Evolutionary conservation across 2,797 vertebrate species (phyloP), one percentile per base, ranked within the genome.

Genomic region (Anolis apletophallus): DNA sequence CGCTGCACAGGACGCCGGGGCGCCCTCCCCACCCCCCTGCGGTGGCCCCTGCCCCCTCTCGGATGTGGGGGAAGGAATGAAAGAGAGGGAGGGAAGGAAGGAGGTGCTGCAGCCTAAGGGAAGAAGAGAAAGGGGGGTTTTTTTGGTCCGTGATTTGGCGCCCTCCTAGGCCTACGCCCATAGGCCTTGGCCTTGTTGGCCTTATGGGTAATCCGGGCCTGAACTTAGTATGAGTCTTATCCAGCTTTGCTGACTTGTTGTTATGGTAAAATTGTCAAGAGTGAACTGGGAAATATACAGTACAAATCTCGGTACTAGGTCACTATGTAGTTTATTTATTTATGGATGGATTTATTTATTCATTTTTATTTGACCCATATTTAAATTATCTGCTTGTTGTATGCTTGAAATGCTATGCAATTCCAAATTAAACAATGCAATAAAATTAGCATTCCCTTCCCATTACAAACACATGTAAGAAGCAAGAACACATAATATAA

Each of bases 291-390:
- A 1, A 55, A 11, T 68, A n/a, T 17, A 26, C 64, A 21, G 1
- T 54, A 68, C 29, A 81, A 72, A 57, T 36, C 26, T 17, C 14
- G 59, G 26, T 57, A 32, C 72, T 59, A 40, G 61, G 2, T 46
- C 36, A 72, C 52, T 57, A 57, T 13, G 26, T 59, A n/a, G 13
- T 83, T 73, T n/a, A n/a, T n/a, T n/a, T n/a, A n/a, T n/a, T n/a
- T n/a, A 64, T 26, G n/a, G 4, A 9, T 32, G 61, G 26, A 32
- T 34, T 54, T 69, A 81, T 81, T 81, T 69, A 69, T 81, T 81
- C 69, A n/a, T 81, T 32, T 54, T 81, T 81, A n/a, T 81, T 32
- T 54, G 61, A 68, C n/a, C 52, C 19, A 32, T 32, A 52, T 81
- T 12, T 81, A 2, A 40, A 80, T 80, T 61, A 26, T 50, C 26